Conservation (phyloP, 1,140 invertebrate species). For the Platyscapa corneri region DNA sequence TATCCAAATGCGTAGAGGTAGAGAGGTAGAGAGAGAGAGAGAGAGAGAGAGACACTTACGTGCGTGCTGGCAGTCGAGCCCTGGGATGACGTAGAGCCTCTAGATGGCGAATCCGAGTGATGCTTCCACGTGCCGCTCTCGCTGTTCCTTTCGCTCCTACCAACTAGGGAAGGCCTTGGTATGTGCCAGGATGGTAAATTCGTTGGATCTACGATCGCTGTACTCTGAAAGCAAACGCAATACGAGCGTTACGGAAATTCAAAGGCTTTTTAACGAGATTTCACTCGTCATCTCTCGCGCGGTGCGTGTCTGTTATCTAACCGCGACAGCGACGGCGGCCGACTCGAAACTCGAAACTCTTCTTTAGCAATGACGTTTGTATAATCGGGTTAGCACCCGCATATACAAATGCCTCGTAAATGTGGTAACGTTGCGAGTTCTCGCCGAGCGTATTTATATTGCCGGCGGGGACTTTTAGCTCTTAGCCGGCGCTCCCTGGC, state of each 20-base stretch:
- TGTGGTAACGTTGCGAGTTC: background rate
- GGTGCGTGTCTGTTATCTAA: constrained; percentile 7
- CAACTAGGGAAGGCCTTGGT: constrained; percentile 81
- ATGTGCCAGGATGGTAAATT: constrained; percentile 80
- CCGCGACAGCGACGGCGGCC: too few species aligned
- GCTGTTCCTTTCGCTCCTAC: constrained; percentile 69
- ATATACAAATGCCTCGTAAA: background rate
- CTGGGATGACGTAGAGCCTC: constrained; percentile 83
- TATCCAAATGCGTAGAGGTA: background rate
- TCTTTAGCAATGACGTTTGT: background rate
- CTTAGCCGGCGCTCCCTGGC: background rate
- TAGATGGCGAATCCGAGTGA: constrained; percentile 71
- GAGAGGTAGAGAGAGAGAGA: too few species aligned
- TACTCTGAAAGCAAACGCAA: constrained; percentile 25
- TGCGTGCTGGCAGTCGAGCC: constrained; percentile 85
- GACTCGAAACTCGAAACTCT: background rate
- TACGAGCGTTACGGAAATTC: background rate
- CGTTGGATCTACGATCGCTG: constrained; percentile 12
- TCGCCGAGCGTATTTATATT: background rate
- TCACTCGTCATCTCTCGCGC: background rate
- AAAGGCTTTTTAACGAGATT: background rate
- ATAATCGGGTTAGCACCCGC: constrained; percentile 3
- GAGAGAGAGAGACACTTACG: constrained; percentile 79
- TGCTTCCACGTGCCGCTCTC: constrained; percentile 70
- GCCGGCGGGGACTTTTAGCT: too few species aligned